phyloP scores from a whole-genome alignment of 2,888 invertebrate species.

The Cantharis nigra region DNA sequence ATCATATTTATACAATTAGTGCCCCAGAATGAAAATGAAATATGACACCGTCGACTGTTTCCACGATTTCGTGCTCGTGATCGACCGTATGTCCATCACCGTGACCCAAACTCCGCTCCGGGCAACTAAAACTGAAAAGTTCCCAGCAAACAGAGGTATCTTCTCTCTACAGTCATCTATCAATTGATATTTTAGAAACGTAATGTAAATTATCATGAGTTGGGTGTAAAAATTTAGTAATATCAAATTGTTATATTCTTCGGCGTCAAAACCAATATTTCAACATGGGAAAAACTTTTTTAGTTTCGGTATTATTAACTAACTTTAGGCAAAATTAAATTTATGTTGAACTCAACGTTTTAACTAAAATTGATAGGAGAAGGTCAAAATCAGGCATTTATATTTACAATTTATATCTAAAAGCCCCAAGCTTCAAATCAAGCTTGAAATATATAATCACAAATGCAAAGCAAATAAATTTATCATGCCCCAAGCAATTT shows the following conservation, averaged over 20 bases:
- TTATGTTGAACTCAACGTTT: slow-evolving; percentile 16
- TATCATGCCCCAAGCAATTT: slow-evolving; percentile 15
- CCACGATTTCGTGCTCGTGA: slow-evolving; percentile 42
- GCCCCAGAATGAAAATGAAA: slow-evolving; percentile 24
- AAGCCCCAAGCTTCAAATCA: slow-evolving; percentile 24
- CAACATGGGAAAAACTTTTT: background rate
- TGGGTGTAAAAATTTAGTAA: slow-evolving; percentile 24
- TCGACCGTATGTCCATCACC: slow-evolving; percentile 44
- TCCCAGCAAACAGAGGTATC: slow-evolving; percentile 39
- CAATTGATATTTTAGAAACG: slow-evolving; percentile 31
- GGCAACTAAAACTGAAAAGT: slow-evolving; percentile 38
- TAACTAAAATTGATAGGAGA: slow-evolving; percentile 22
- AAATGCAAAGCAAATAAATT: slow-evolving; percentile 28
- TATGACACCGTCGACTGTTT: slow-evolving; percentile 40
- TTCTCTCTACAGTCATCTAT: slow-evolving; percentile 39
- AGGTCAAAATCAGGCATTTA: slow-evolving; percentile 28
- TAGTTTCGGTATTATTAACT: background rate
- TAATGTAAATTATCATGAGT: slow-evolving; percentile 9
- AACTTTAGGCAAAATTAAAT: slow-evolving; percentile 1
- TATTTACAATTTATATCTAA: slow-evolving; percentile 23
- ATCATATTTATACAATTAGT: background rate
- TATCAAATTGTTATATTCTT: background rate
- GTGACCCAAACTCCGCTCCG: slow-evolving; percentile 42
- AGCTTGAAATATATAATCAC: slow-evolving; percentile 26
- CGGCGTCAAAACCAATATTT: background rate